Conservation (phyloP, 1,140 invertebrate genomes). For the Eumeta japonica region DNA sequence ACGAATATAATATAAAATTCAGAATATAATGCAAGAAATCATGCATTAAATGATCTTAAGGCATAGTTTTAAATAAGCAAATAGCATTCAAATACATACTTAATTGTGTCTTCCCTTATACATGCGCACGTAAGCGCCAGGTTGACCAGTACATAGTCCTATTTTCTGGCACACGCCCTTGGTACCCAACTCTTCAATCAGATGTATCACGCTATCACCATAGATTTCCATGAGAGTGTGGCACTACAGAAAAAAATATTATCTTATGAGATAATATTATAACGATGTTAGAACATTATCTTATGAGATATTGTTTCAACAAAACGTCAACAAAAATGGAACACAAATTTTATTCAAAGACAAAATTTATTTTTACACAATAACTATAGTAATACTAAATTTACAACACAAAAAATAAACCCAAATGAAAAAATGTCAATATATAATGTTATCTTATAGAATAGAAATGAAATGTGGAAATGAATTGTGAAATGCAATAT, state of each 20-base stretch:
- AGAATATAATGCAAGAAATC: no score
- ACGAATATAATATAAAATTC: no score
- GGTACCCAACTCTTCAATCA: constrained; percentile 34
- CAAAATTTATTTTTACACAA: no score
- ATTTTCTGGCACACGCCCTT: constrained; percentile 48
- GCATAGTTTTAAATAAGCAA: no score
- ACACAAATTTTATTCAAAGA: constrained; percentile 8
- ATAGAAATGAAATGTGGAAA: background rate
- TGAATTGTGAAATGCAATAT: no score
- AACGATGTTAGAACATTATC: constrained; percentile 1
- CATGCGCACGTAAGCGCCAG: constrained; percentile 26
- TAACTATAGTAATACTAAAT: no score
- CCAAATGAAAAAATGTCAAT: background rate
- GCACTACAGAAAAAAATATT: constrained; percentile 21
- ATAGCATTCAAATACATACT: constrained; percentile 6
- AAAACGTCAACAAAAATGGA: no score
- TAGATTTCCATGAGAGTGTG: constrained; percentile 47
- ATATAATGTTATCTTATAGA: background rate
- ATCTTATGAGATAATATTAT: background rate
- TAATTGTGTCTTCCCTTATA: constrained; percentile 15
- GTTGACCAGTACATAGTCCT: constrained; percentile 25
- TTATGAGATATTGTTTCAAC: no score
- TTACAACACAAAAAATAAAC: no score
- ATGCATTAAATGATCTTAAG: no score
- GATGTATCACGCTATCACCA: constrained; percentile 42